Evolutionary conservation across 2,888 invertebrate genomes (phyloP).

Genomic region (Stenurella melanura): DNA sequence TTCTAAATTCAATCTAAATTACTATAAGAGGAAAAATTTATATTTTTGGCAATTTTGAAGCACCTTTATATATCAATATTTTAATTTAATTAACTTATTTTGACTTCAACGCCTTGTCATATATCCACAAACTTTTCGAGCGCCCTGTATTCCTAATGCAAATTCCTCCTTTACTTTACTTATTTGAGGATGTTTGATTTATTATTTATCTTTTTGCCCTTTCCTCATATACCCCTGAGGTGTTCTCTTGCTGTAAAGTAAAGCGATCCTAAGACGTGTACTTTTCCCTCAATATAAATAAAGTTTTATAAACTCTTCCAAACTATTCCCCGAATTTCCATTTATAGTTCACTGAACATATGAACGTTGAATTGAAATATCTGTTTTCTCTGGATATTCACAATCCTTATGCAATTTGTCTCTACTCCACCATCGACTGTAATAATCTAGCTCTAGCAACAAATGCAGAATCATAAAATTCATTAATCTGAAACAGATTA

Average conservation of each 20-base stretch:
- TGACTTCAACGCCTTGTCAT: too few relatives aligned
- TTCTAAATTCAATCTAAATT: too few relatives aligned
- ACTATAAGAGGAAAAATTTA: too few relatives aligned
- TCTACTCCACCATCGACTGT: background rate
- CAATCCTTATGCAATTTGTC: constrained; percentile 2
- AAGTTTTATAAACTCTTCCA: background rate
- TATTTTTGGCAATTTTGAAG: too few relatives aligned
- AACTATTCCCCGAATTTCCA: background rate
- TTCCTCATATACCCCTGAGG: background rate
- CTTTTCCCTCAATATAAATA: background rate
- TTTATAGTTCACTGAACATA: background rate
- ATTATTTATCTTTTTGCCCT: background rate
- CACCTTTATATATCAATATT: too few relatives aligned
- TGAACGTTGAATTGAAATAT: background rate
- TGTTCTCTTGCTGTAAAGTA: background rate
- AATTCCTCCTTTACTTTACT: too few relatives aligned
- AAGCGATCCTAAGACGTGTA: background rate
- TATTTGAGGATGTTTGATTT: background rate
- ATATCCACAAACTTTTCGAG: too few relatives aligned
- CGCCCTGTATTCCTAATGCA: too few relatives aligned
- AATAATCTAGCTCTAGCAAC: background rate
- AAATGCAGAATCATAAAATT: background rate
- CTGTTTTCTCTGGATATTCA: background rate
- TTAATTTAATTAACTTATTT: too few relatives aligned
- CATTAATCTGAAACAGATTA: background rate